Conservation (phyloP, 2,113 vertebrate species). For the Gnathonemus echidnorhynchus region DNA sequence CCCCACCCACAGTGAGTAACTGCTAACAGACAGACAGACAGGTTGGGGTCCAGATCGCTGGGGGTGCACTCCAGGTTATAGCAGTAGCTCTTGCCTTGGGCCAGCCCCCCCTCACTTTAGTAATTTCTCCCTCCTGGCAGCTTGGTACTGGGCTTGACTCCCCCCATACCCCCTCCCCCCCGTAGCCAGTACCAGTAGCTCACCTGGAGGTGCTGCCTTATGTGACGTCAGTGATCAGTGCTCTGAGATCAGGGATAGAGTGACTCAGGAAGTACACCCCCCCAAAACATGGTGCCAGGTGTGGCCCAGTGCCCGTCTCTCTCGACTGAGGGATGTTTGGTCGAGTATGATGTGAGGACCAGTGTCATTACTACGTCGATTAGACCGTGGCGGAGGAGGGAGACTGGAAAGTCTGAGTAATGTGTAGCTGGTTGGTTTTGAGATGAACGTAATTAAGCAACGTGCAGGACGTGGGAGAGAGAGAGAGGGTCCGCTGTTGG, state of each 20-base stretch:
- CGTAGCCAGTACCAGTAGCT: not conserved
- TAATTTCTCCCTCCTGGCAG: not conserved
- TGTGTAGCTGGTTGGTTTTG: not conserved
- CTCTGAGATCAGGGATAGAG: not conserved
- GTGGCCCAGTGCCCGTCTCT: not conserved
- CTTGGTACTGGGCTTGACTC: not conserved
- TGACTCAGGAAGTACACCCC: not conserved
- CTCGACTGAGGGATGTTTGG: not conserved
- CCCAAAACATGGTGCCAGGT: not conserved
- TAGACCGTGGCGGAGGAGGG: not conserved
- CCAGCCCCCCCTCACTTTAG: not conserved
- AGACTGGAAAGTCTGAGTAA: not conserved
- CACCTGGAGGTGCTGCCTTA: not conserved
- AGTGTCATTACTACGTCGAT: not conserved
- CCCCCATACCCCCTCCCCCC: too few species aligned
- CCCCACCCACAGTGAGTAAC: not conserved
- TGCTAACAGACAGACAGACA: not conserved
- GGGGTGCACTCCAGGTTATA: not conserved
- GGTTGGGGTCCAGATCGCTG: not conserved
- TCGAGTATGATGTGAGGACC: not conserved
- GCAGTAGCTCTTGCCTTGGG: not conserved
- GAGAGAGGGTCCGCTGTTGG: not conserved
- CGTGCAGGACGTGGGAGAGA: not conserved
- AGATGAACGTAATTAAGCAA: not conserved
- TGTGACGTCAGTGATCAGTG: not conserved